Conservation (phyloP, 2,113 vertebrate genomes). For the Poeciliopsis occidentalis region DNA sequence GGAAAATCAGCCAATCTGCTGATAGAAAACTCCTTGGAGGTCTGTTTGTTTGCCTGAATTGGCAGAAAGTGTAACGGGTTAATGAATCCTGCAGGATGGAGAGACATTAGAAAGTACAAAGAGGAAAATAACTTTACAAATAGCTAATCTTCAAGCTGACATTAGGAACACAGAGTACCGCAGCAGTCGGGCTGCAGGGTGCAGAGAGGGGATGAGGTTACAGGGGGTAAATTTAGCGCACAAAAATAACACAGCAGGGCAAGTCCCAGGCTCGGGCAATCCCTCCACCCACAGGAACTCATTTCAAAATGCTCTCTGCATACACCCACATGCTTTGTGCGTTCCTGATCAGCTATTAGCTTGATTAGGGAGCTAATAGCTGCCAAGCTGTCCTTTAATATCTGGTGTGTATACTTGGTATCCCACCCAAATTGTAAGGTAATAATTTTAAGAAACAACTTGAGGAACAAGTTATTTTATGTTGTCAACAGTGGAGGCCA, state of each 20-base stretch:
- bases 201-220: conserved; percentile 46
- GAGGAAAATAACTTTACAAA: neutral
- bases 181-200: conserved; percentile 14
- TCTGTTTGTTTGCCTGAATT: conserved; percentile 21
- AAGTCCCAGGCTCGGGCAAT: conserved; percentile 27
- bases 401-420: neutral
- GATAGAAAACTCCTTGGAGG: neutral
- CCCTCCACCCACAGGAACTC: conserved; percentile 12
- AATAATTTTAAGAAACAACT: neutral
- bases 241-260: conserved; percentile 12
- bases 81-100: conserved; percentile 13
- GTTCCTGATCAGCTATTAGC: no score
- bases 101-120: conserved; percentile 2
- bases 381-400: neutral
- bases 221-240: conserved; percentile 72
- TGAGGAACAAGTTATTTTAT: neutral
- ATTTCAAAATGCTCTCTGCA: conserved; percentile 1
- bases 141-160: conserved; percentile 1
- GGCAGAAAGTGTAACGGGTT: conserved; percentile 9
- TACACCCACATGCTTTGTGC: neutral
- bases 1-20: neutral
- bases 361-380: neutral
- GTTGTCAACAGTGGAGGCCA: conserved; percentile 33
- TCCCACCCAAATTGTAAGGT: neutral
- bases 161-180: conserved; percentile 42